Conservation (phyloP, 2,113 vertebrate genomes). For the Microtus ochrogaster region DNA sequence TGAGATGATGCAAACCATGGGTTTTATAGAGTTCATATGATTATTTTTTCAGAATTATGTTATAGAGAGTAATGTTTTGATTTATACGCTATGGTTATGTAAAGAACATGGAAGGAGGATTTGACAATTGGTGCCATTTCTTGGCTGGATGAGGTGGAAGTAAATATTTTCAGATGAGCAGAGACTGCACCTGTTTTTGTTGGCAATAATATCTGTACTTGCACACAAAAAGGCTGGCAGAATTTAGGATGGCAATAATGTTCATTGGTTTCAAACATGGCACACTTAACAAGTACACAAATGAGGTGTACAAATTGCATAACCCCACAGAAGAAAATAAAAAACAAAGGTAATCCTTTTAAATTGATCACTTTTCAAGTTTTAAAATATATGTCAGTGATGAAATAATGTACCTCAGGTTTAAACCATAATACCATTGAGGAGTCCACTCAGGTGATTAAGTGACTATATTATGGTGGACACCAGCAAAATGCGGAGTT, state of each 20-base stretch:
- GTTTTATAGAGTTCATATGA: neutral
- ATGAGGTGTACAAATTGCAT: neutral
- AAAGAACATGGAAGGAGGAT: neutral
- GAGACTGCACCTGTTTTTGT: conserved; percentile 10
- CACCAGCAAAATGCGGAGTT: neutral
- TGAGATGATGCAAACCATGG: neutral
- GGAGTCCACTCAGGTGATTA: neutral
- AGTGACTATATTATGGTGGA: neutral
- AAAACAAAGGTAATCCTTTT: neutral
- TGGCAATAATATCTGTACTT: neutral
- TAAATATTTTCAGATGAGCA: conserved; percentile 21
- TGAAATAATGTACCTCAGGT: too few species aligned
- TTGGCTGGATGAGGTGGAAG: neutral
- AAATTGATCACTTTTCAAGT: neutral
- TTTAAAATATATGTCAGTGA: neutral
- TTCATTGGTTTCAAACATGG: neutral
- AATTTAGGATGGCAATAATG: neutral
- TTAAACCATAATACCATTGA: neutral
- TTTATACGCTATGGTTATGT: neutral
- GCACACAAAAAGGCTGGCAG: neutral
- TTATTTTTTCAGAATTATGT: neutral
- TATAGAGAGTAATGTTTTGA: neutral
- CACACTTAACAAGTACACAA: neutral
- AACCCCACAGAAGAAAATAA: neutral
- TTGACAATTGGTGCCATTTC: neutral